Base-by-base conservation (phyloP, 2,113 vertebrate genomes). In the Ammodytes dubius region DNA sequence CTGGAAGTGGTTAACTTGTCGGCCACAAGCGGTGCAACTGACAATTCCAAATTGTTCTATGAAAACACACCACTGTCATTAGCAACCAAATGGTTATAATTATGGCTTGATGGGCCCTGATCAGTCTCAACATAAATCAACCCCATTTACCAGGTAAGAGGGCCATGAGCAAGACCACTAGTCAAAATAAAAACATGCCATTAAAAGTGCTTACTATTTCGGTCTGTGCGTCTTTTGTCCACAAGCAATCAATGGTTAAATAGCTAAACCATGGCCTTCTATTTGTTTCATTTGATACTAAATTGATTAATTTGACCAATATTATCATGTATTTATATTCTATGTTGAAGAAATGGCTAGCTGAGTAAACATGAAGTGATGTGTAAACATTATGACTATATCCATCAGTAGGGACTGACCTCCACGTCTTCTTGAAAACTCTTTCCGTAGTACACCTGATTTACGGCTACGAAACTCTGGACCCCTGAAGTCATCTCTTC, bases 401-500 rank as follows among this genome's bases (percentile, higher is more conserved):
- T 47, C 15, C 13, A 27, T 2, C 12, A 58, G 47, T 0, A 42
- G 11, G 14, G 1, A 81, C 87, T 95, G 94, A 99, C 98, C 97
- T 97, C 96, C 95, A 85, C 97, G 97, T 95, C 96, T 97, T 93
- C 96, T 97, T 81, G 96, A 90, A 90, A 95, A 87, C 17, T 97
- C 96, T 90, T 95, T 96, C 92, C 97, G 97, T 84, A 97, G 94
- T 80, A 95, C 97, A 4, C 92, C 87, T 91, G 96, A 93, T 92
- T 94, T 94, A 13, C 96, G 95, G 90, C 95, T 97, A 89, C 97
- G 96, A 95, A 99, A 99, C 95, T 99, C 98, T 70, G 98, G 98
- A 89, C 98, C 98, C 94, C 98, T 97, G 95, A 99, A 99, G 90
- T 98, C 97, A 96, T 99, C 98, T 96, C 97, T 97, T 85, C 95